A percentile compares a stretch with the other conserved stretches of the same genome.
phyloP scores from a whole-genome alignment of 2,797 vertebrate species.

The Phalanger gymnotis region DNA sequence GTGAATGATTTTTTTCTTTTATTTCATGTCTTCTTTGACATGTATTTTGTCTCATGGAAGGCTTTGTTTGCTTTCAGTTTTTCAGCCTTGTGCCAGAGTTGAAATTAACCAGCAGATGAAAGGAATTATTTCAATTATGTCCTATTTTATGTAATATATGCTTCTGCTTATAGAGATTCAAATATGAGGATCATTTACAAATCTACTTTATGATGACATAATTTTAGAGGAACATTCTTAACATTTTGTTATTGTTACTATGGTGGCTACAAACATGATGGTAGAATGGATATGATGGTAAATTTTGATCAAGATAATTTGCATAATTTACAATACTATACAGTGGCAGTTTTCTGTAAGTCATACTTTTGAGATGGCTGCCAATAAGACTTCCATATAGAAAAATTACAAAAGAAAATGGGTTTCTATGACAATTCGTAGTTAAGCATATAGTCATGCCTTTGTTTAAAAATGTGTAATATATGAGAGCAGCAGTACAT shows the following conservation, averaged over 20 bases:
- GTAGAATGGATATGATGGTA: background rate
- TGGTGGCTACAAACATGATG: background rate
- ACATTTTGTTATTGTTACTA: background rate
- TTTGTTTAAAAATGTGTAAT: background rate
- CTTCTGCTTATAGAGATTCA: background rate
- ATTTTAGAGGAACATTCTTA: background rate
- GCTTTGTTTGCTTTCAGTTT: background rate
- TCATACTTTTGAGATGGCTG: background rate
- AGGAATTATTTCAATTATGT: background rate
- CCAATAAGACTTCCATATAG: background rate
- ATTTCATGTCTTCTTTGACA: background rate
- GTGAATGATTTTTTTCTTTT: background rate
- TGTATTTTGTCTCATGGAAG: background rate
- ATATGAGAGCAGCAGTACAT: background rate
- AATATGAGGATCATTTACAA: background rate
- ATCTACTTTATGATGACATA: background rate
- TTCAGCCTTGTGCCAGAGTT: background rate
- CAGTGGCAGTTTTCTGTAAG: background rate
- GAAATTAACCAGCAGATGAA: background rate
- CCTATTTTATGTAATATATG: background rate
- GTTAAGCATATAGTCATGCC: background rate
- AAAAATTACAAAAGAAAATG: background rate
- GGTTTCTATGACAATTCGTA: background rate
- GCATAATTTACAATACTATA: background rate
- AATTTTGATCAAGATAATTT: background rate